Conservation (phyloP, 2,888 invertebrate genomes). For the Nemotelus nigrinus region DNA sequence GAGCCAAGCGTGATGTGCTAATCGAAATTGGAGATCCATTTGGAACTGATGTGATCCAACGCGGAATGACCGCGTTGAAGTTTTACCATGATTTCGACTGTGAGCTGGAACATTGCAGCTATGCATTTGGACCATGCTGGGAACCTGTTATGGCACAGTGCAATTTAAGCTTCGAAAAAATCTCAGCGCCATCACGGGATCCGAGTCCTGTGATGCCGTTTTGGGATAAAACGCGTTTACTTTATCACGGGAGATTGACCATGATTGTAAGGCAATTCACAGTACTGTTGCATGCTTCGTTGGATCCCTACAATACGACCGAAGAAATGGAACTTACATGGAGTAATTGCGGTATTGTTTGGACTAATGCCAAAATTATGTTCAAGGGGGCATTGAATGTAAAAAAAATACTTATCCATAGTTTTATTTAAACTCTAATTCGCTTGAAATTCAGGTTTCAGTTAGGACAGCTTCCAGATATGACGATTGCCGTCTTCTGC, state of each 20-base stretch:
- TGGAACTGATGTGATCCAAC: constrained; percentile 81
- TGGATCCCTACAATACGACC: constrained; percentile 98
- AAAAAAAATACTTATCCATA: constrained; percentile 35
- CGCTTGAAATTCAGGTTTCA: constrained; percentile 65
- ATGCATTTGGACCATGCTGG: constrained; percentile 99
- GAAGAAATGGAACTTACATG: constrained; percentile 99
- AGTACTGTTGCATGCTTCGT: constrained; percentile 91
- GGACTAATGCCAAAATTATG: constrained; percentile 93
- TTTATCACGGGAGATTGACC: constrained; percentile 92
- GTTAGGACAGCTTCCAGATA: constrained; percentile 98
- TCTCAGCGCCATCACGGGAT: constrained; percentile 86
- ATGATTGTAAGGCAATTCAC: constrained; percentile 88
- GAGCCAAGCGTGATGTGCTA: constrained; percentile 65
- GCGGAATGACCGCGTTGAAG: constrained; percentile 94
- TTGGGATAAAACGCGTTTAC: constrained; percentile 95
- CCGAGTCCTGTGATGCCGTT: constrained; percentile 94
- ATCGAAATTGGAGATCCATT: constrained; percentile 86
- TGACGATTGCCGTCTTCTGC: constrained; percentile 94
- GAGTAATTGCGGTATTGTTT: constrained; percentile 92
- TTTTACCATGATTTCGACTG: constrained; percentile 98
- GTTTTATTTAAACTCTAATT: background rate
- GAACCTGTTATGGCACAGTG: constrained; percentile 79
- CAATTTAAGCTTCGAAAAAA: constrained; percentile 82
- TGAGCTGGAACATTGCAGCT: constrained; percentile 87
- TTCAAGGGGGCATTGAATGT: constrained; percentile 95